Percentiles rank a stretch among this genome's conserved stretches.
These are phyloP conservation scores for Lucilia sericata DNA, from an alignment of 1,140 invertebrate genomes.

Conservation along the genomic window DNA sequence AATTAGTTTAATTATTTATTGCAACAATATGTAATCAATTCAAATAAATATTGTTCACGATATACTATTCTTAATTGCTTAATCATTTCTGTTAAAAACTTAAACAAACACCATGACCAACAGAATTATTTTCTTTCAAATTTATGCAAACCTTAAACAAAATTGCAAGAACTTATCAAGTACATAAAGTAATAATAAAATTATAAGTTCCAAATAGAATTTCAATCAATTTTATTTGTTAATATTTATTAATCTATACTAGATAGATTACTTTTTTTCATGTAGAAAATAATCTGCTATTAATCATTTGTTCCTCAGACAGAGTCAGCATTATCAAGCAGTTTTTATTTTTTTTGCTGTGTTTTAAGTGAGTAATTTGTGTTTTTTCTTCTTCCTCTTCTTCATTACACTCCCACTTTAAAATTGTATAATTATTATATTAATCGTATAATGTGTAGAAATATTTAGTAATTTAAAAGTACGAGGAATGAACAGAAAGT, in stretches of 20 bases:
- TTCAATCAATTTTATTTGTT: background rate
- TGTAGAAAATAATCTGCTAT: background rate
- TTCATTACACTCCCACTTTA: conserved; percentile 11
- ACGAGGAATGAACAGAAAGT: no score
- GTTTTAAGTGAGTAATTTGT: background rate
- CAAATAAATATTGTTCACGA: no score
- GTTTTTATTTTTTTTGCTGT: background rate
- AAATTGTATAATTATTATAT: background rate
- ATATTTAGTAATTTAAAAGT: no score
- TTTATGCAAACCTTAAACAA: no score
- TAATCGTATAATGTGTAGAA: no score
- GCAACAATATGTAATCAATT: no score
- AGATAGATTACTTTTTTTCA: background rate
- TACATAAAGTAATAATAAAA: background rate
- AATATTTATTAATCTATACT: background rate
- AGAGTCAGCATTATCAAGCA: conserved; percentile 6
- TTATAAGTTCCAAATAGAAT: background rate
- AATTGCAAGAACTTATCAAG: no score
- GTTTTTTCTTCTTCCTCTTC: background rate
- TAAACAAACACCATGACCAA: no score
- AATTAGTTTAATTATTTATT: no score
- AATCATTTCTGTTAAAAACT: no score
- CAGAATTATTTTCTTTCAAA: no score
- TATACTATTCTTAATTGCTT: no score
- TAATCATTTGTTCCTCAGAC: background rate